Conservation (phyloP, 2,797 vertebrate species). For the Cossypha niveicapilla region DNA sequence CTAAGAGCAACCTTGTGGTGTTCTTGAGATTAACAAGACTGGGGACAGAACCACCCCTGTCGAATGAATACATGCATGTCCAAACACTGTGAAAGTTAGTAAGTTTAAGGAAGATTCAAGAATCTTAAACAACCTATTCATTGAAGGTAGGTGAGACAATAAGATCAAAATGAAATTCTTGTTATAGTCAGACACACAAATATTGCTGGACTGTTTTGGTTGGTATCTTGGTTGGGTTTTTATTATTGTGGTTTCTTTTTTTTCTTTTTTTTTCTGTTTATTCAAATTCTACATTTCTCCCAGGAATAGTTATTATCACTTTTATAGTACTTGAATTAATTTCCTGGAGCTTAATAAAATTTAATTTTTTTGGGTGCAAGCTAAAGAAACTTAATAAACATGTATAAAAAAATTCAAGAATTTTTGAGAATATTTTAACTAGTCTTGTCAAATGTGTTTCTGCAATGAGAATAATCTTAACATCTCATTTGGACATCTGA, state of each 20-base stretch:
- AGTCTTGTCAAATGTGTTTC: not conserved
- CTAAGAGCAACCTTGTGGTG: not conserved
- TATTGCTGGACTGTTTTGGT: rapidly evolving
- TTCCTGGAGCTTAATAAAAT: not conserved
- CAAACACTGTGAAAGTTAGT: not conserved
- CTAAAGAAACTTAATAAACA: not conserved
- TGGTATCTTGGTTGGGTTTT: rapidly evolving
- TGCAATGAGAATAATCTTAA: not conserved
- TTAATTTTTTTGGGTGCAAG: not conserved
- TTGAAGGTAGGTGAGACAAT: not conserved
- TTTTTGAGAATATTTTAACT: not conserved
- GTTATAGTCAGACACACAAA: not conserved
- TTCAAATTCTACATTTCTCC: not conserved
- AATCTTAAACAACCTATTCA: not conserved
- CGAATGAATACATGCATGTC: not conserved
- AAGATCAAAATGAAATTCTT: not conserved
- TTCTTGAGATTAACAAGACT: not conserved
- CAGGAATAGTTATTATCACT: not conserved
- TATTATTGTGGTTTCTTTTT: not conserved
- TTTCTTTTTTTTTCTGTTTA: not conserved
- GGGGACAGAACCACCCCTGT: not conserved
- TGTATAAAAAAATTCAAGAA: not conserved
- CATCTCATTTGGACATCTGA: not conserved
- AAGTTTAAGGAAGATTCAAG: not conserved
- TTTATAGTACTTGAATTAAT: not conserved